phyloP scores from a whole-genome alignment of 2,888 invertebrate genomes.

The Camponotus fellah region DNA sequence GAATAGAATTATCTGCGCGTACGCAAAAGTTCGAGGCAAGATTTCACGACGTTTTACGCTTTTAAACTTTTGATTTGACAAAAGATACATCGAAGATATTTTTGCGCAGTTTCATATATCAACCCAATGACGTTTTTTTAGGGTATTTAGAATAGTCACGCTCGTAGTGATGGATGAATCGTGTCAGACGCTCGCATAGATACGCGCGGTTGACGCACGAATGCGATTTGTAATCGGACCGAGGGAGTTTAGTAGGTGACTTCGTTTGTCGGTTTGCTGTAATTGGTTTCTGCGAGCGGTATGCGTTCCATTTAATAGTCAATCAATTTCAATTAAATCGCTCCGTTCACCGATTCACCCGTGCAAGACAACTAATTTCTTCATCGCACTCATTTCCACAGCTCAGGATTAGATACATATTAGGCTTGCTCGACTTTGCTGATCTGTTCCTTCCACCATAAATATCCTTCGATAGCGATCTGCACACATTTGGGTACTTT shows the following conservation, averaged over 20 bases:
- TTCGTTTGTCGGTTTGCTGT: slow-evolving; percentile 59
- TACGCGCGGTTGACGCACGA: slow-evolving; percentile 39
- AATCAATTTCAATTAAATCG: slow-evolving; percentile 48
- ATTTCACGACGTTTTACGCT: not conserved
- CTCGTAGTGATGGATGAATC: not conserved
- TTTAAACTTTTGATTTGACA: not conserved
- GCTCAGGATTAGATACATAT: not conserved
- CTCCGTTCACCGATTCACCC: slow-evolving; percentile 1
- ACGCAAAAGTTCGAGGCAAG: not conserved
- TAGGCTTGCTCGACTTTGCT: not conserved
- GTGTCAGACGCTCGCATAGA: slow-evolving; percentile 25
- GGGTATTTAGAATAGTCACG: not conserved
- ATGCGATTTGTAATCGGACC: slow-evolving; percentile 68
- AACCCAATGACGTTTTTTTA: slow-evolving; percentile 12
- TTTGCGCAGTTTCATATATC: not conserved
- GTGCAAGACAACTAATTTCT: not conserved
- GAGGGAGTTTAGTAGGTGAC: slow-evolving; percentile 73
- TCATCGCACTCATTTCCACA: not conserved
- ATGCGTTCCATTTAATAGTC: slow-evolving; percentile 53
- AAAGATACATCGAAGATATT: not conserved
- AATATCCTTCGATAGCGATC: not conserved
- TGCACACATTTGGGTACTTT: not conserved
- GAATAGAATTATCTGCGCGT: slow-evolving; percentile 5
- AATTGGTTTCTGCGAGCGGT: slow-evolving; percentile 53
- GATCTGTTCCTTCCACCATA: not conserved